A percentile compares a stretch with the other conserved stretches of the same genome.
These are phyloP conservation scores for Blera fallax DNA, from an alignment of 2,888 invertebrate species.

Conservation along the genomic window DNA sequence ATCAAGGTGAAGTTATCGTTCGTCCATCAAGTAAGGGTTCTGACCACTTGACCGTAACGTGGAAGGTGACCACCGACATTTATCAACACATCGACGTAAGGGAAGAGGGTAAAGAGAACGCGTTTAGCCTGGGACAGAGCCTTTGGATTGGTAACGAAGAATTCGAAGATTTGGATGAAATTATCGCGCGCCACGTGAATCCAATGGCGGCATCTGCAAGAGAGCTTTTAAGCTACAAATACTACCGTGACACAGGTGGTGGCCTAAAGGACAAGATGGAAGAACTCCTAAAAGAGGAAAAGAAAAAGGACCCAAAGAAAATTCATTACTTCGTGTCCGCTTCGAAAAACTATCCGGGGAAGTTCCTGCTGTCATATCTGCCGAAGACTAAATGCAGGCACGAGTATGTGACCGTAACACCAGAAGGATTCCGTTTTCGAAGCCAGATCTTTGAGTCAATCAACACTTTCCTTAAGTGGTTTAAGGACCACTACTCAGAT, in stretches of 20 bases:
- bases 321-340: conserved; percentile 95
- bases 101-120: conserved; percentile 98
- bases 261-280: conserved; percentile 94
- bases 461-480: conserved; percentile 92
- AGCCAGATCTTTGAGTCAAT: conserved; percentile 92
- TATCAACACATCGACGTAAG: conserved; percentile 98
- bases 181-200: conserved; percentile 96
- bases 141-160: conserved; percentile 95
- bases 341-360: conserved; percentile 93
- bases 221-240: conserved; percentile 95
- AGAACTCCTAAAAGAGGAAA: conserved; percentile 93
- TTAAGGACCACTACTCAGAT: conserved; percentile 98
- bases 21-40: conserved; percentile 98
- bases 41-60: conserved; percentile 98
- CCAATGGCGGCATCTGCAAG: conserved; percentile 97
- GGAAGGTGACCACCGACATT: conserved; percentile 98
- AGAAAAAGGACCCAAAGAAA: conserved; percentile 91
- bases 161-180: conserved; percentile 99
- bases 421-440: conserved; percentile 96
- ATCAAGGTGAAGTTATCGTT: conserved; percentile 98
- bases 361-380: conserved; percentile 96
- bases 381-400: conserved; percentile 92
- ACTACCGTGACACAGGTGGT: conserved; percentile 89
- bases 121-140: conserved; percentile 94
- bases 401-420: conserved; percentile 95